These are phyloP conservation scores for Gastrophryne carolinensis DNA, from an alignment of 2,797 vertebrate species.

Conservation along the genomic window DNA sequence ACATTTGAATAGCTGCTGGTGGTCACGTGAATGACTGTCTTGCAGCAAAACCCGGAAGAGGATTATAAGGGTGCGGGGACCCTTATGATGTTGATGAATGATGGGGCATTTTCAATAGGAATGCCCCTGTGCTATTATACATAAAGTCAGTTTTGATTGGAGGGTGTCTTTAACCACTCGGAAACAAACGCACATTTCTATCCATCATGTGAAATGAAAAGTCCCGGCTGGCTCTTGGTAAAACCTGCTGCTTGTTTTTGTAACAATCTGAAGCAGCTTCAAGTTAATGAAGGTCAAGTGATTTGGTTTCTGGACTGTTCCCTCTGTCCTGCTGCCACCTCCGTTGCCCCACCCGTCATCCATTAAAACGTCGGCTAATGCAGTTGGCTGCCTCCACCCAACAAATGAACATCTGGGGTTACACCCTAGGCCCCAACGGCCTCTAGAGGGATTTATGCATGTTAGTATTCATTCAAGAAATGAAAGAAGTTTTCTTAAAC, in stretches of 20 bases:
- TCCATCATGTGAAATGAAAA: not conserved
- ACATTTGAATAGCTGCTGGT: too few relatives aligned
- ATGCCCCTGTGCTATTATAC: too few relatives aligned
- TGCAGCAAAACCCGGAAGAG: too few relatives aligned
- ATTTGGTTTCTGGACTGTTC: constrained; percentile 6
- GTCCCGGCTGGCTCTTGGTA: not conserved
- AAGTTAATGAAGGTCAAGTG: constrained; percentile 18
- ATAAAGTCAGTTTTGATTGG: too few relatives aligned
- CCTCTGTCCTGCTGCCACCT: not conserved
- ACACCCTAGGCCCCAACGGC: constrained; percentile 3
- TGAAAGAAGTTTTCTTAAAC: not conserved
- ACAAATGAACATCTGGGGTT: constrained; percentile 12
- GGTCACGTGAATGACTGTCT: too few relatives aligned
- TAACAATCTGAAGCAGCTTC: constrained; percentile 6
- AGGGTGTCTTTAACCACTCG: too few relatives aligned
- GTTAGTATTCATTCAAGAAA: constrained; percentile 19
- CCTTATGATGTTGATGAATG: too few relatives aligned
- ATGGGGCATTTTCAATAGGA: too few relatives aligned
- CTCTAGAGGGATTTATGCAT: not conserved
- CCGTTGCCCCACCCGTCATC: constrained; percentile 31
- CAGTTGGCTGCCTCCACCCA: constrained; percentile 27
- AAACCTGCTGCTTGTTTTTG: not conserved
- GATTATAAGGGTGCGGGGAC: too few relatives aligned
- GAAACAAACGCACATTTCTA: not conserved
- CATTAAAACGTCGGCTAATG: not conserved